These are phyloP conservation scores for Garrulus glandarius DNA, from an alignment of 2,797 vertebrate species.

Conservation along the genomic window DNA sequence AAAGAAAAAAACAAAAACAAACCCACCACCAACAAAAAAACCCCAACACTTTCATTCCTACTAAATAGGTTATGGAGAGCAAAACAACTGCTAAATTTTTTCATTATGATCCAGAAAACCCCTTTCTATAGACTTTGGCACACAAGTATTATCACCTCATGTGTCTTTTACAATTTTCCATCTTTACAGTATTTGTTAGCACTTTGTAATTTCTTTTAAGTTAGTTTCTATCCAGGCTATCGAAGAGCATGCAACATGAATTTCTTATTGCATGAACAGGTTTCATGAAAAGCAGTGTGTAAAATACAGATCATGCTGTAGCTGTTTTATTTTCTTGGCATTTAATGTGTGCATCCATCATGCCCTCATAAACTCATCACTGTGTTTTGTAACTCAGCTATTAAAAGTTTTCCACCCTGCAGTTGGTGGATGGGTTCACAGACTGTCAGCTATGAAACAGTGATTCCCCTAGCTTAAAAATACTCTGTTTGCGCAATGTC, in stretches of 20 bases:
- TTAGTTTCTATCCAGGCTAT: background rate
- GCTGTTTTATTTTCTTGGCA: background rate
- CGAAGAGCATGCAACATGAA: background rate
- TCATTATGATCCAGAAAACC: background rate
- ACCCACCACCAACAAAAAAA: too few relatives aligned
- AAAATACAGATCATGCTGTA: background rate
- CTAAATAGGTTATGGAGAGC: background rate
- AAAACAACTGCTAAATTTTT: background rate
- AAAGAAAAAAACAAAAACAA: background rate
- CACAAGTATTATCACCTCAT: background rate
- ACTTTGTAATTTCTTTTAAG: background rate
- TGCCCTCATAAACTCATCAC: background rate
- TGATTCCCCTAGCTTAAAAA: background rate
- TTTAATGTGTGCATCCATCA: background rate
- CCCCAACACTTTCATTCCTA: background rate
- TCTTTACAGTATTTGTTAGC: background rate
- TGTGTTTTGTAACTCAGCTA: background rate
- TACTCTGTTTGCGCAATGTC: background rate
- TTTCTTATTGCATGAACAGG: background rate
- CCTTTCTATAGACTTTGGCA: background rate
- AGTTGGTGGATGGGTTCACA: background rate
- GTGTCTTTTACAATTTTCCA: background rate
- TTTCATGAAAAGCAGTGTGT: background rate
- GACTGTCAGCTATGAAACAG: background rate
- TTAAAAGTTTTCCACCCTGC: background rate